phyloP scores from a whole-genome alignment of 2,888 invertebrate genomes.

The Zaprionus bogoriensis region DNA sequence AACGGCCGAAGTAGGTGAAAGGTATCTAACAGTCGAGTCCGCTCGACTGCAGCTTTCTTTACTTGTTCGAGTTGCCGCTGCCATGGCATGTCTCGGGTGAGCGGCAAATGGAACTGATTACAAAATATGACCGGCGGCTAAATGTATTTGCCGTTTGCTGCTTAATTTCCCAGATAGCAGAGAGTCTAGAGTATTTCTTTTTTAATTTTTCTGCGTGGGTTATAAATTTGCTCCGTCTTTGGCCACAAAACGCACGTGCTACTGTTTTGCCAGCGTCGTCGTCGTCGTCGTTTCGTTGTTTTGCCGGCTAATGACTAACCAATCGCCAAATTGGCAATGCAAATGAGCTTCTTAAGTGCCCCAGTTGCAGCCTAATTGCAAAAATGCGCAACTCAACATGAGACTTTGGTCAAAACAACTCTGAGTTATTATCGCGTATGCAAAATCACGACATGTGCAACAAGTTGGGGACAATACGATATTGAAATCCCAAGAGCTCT shows the following conservation, averaged over 20 bases:
- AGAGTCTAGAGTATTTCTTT: constrained; percentile 12
- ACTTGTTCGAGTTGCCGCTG: constrained; percentile 21
- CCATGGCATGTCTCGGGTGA: constrained; percentile 57
- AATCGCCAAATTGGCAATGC: constrained; percentile 50
- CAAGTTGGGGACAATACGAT: constrained; percentile 1
- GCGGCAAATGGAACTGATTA: constrained; percentile 77
- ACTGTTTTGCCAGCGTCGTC: constrained; percentile 54
- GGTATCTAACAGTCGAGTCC: too few relatives aligned
- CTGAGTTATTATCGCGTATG: constrained; percentile 5
- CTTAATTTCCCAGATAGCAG: constrained; percentile 68
- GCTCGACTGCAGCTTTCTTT: too few relatives aligned
- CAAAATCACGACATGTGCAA: constrained; percentile 14
- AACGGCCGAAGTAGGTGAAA: too few relatives aligned
- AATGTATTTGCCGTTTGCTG: constrained; percentile 75
- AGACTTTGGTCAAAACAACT: constrained; percentile 16
- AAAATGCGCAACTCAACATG: constrained; percentile 5
- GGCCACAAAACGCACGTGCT: constrained; percentile 61
- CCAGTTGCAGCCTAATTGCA: constrained; percentile 31
- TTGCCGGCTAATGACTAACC: constrained; percentile 45
- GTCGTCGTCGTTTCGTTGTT: constrained; percentile 25
- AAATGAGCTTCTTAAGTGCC: constrained; percentile 59
- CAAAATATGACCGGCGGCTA: constrained; percentile 75
- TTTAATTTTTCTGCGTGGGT: constrained; percentile 61
- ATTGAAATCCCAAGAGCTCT: too few relatives aligned
- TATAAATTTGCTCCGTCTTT: constrained; percentile 51